phyloP scores from a whole-genome alignment of 2,113 vertebrate genomes.

The Callospermophilus lateralis region DNA sequence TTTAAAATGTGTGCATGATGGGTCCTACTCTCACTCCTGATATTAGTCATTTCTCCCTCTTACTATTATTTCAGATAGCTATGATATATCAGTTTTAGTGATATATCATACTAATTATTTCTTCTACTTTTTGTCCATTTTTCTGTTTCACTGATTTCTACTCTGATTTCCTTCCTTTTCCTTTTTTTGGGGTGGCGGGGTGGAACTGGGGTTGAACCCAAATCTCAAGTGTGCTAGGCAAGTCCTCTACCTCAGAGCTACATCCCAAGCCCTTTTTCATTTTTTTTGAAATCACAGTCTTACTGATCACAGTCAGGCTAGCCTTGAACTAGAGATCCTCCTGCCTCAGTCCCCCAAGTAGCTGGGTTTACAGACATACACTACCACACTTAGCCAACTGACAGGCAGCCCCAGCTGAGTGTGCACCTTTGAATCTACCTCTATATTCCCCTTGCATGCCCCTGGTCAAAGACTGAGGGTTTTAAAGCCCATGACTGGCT shows the following conservation, averaged over 20 bases:
- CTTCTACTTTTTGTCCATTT: background rate
- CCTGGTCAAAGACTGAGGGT: background rate
- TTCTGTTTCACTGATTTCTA: constrained; percentile 16
- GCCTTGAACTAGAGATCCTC: background rate
- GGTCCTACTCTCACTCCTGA: background rate
- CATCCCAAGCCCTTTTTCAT: too few relatives aligned
- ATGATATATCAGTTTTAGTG: background rate
- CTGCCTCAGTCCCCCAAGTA: background rate
- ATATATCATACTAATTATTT: too few relatives aligned
- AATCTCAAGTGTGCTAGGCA: too few relatives aligned
- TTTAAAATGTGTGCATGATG: background rate
- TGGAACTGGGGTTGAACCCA: background rate
- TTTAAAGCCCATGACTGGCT: background rate
- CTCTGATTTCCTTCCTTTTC: background rate
- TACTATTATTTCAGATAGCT: background rate
- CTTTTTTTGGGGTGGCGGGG: background rate
- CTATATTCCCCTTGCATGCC: background rate
- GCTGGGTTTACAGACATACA: background rate
- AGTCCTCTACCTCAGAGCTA: too few relatives aligned
- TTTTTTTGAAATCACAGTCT: background rate
- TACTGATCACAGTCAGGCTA: background rate
- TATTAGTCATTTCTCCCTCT: background rate
- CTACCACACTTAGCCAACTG: background rate
- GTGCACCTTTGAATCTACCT: background rate
- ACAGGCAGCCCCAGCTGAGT: background rate